Conservation (phyloP, 2,797 vertebrate species). For the Tolypeutes matacus region DNA sequence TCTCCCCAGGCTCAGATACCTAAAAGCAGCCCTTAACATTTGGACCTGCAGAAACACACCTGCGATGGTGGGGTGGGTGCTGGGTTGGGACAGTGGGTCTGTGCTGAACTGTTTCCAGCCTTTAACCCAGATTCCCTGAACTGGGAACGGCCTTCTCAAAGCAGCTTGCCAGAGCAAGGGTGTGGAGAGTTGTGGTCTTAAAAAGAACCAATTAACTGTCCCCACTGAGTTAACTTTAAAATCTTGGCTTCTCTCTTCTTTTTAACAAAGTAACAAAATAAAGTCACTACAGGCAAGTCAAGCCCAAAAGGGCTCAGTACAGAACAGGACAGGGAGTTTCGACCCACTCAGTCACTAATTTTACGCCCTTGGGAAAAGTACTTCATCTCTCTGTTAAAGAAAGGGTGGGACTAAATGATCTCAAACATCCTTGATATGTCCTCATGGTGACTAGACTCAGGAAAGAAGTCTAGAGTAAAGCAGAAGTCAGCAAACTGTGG, state of each 20-base stretch:
- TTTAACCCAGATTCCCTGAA: rapidly evolving
- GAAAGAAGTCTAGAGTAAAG: background rate
- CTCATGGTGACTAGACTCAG: background rate
- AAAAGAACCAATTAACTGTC: background rate
- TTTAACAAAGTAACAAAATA: no score
- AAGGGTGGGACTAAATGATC: background rate
- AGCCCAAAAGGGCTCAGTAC: no score
- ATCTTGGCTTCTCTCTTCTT: rapidly evolving
- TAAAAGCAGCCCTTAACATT: rapidly evolving
- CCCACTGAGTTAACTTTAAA: rapidly evolving
- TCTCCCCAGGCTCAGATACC: background rate
- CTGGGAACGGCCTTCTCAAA: rapidly evolving
- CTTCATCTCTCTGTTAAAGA: background rate
- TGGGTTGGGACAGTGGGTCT: background rate
- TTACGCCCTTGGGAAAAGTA: background rate
- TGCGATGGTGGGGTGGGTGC: background rate
- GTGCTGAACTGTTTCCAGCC: background rate
- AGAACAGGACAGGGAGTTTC: background rate
- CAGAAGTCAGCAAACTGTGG: rapidly evolving
- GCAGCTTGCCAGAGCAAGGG: background rate
- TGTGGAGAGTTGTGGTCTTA: rapidly evolving
- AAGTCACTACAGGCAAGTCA: rapidly evolving
- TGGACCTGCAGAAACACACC: rapidly evolving
- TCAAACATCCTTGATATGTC: rapidly evolving
- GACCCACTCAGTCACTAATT: background rate